phyloP scores from a whole-genome alignment of 2,888 invertebrate genomes.

The Hypercompe scribonia region DNA sequence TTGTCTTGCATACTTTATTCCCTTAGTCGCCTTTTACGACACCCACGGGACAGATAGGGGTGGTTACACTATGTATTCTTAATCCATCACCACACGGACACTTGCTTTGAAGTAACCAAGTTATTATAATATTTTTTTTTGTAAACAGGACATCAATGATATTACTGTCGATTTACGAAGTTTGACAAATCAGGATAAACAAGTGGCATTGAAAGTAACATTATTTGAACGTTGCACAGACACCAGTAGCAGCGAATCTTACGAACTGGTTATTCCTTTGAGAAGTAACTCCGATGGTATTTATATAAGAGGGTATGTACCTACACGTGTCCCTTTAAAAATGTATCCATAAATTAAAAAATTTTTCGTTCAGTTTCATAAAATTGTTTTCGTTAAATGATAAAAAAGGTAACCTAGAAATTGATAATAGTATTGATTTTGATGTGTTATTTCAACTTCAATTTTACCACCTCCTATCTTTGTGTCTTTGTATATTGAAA shows the following conservation, averaged over 20 bases:
- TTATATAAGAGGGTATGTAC: constrained; percentile 7
- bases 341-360: neutral
- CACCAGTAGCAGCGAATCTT: neutral
- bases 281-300: constrained; percentile 6
- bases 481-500: too few species aligned
- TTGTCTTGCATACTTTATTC: too few species aligned
- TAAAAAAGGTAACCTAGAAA: too few species aligned
- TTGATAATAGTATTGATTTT: too few species aligned
- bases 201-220: neutral
- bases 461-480: too few species aligned
- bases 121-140: neutral
- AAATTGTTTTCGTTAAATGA: too few species aligned
- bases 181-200: constrained; percentile 2
- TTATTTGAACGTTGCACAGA: constrained; percentile 2
- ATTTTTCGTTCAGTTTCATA: too few species aligned
- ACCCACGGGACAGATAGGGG: too few species aligned
- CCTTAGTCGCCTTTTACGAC: too few species aligned
- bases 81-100: too few species aligned
- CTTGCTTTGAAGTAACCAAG: neutral
- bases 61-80: too few species aligned
- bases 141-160: constrained; percentile 4
- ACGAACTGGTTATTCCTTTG: neutral
- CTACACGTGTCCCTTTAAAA: neutral
- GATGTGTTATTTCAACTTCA: too few species aligned
- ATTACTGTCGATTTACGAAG: neutral